Percentiles rank a stretch among this genome's conserved stretches.
Evolutionary conservation across 2,113 vertebrate genomes (phyloP).

Genomic region (Corapipo altera): DNA sequence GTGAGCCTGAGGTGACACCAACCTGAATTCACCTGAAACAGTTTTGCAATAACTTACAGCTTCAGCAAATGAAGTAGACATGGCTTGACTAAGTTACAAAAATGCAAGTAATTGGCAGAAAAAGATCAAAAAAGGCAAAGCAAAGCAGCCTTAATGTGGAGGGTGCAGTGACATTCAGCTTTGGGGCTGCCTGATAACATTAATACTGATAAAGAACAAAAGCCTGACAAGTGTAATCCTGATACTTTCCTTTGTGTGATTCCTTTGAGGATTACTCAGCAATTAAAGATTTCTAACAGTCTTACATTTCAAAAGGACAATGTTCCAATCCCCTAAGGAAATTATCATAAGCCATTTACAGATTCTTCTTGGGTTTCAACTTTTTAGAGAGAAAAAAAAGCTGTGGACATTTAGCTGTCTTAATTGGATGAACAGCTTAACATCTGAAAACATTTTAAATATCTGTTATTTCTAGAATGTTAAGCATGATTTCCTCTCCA

Average conservation of each 20-base stretch:
- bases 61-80: not conserved
- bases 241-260: not conserved
- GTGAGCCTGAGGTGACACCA: not conserved
- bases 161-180: not conserved
- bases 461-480: not conserved
- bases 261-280: conserved; percentile 8
- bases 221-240: conserved; percentile 15
- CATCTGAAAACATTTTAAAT: not conserved
- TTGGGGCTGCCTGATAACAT: not conserved
- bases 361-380: not conserved
- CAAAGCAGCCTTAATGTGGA: not conserved
- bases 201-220: conserved; percentile 6
- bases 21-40: not conserved
- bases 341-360: not conserved
- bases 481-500: not conserved
- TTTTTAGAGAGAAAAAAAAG: not conserved
- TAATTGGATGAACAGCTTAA: conserved; percentile 8
- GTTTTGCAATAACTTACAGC: not conserved
- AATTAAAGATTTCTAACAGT: conserved; percentile 13
- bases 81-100: not conserved
- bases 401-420: not conserved
- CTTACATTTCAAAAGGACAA: not conserved
- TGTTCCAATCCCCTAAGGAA: not conserved
- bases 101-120: not conserved
- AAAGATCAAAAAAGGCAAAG: not conserved